Percentiles rank a stretch among this genome's conserved stretches.
Conservation (phyloP, 2,888 invertebrate species). For the Gisinianus flammeolus region DNA sequence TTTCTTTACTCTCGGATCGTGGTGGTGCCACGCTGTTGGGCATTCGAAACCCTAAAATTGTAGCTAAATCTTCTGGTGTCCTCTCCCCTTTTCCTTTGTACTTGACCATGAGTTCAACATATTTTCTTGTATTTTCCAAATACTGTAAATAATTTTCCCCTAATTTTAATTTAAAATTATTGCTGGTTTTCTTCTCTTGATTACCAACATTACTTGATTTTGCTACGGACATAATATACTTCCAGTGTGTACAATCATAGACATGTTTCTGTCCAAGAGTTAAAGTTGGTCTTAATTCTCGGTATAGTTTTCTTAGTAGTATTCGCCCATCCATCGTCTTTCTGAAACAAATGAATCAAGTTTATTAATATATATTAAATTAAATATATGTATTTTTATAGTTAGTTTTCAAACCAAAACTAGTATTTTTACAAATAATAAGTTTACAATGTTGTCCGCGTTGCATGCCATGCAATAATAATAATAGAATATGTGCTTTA, state of each 20-base stretch:
- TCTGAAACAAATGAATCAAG: too few relatives aligned
- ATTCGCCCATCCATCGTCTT: slow-evolving; percentile 1
- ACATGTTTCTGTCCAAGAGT: slow-evolving; percentile 47
- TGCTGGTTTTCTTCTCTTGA: not conserved
- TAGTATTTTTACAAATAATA: too few relatives aligned
- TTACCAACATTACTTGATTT: not conserved
- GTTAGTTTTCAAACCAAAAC: too few relatives aligned
- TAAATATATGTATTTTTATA: too few relatives aligned
- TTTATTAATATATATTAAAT: too few relatives aligned
- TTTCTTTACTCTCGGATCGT: too few relatives aligned
- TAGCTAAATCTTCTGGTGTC: slow-evolving; percentile 76
- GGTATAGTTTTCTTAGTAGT: slow-evolving; percentile 49
- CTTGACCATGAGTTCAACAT: slow-evolving; percentile 73
- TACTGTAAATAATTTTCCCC: slow-evolving; percentile 81
- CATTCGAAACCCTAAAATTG: slow-evolving; percentile 81
- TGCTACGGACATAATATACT: slow-evolving; percentile 41
- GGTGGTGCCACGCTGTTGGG: slow-evolving; percentile 71
- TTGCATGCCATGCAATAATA: too few relatives aligned
- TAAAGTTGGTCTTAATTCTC: slow-evolving; percentile 52
- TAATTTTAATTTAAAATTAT: slow-evolving; percentile 63
- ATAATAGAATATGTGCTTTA: too few relatives aligned
- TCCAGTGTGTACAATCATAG: slow-evolving; percentile 50
- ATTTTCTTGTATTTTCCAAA: slow-evolving; percentile 71
- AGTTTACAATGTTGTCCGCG: too few relatives aligned
- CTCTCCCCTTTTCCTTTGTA: slow-evolving; percentile 84